Evolutionary conservation across 2,113 vertebrate genomes (phyloP), one percentile per base, ranked within the genome.

Genomic region (Nannobrachium achirus): DNA sequence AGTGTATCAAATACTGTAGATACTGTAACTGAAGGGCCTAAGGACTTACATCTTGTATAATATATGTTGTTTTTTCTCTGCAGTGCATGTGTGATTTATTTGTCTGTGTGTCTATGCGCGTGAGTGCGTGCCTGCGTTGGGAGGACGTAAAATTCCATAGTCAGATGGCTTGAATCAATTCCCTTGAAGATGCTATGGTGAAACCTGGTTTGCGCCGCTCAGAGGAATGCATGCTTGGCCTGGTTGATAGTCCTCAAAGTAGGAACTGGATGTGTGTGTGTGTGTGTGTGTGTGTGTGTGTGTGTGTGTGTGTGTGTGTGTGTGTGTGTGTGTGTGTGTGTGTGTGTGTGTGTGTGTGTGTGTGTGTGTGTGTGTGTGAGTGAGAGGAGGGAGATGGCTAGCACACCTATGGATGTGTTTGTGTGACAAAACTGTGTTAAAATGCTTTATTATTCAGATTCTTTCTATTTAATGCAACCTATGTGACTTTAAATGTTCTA

Each of bases 111-210:
- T 52, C 19, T 59, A 33, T 56, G 19, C 20, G 58, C 60, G 56
- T 50, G 40, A 25, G 52, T 50, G 42, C 39, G 52, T 20, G 48
- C 49, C 41, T 60, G 48, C 51, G 13, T 71, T 39, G 18, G 51
- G 61, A 49, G 71, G 5, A 18, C 11, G 57, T 66, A 8, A 39
- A 53, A 78, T 68, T 83, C 59, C 63, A 48, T 63, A 38, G 65
- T 76, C 65, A 79, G 39, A 69, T 66, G 69, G 65, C 56, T 73
- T 74, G 57, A 77, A 82, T 76, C 65, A 75, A 39, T 77, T 75
- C 50, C 52, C 56, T 33, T 25, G 48, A 63, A 40, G 57, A 71
- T 56, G 69, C 56, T 53, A 44, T 13, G 40, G 53, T 63, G 72
- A 78, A 81, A 68, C 69, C 53, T 75, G 66, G 70, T 51, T 14